Evolutionary conservation across 2,113 vertebrate genomes (phyloP).

Genomic region (Eptatretus burgeri): DNA sequence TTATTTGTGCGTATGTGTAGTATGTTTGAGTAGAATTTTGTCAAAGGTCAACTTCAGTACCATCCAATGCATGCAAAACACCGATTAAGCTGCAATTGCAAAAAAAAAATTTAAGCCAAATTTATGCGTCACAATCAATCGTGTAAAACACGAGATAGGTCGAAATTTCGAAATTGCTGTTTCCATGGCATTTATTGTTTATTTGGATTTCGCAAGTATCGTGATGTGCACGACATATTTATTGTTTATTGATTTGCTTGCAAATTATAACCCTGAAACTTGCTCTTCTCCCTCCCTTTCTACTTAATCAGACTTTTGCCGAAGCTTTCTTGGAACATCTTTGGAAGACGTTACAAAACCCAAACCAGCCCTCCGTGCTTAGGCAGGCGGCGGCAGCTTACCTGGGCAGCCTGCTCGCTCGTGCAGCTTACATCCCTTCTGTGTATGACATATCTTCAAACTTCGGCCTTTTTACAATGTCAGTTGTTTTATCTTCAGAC

Average conservation of each 20-base stretch:
- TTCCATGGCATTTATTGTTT: no score
- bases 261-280: background rate
- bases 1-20: no score
- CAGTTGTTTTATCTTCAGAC: background rate
- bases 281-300: background rate
- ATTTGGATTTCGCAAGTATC: background rate
- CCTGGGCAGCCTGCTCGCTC: slow-evolving; percentile 68
- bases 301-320: slow-evolving; percentile 29
- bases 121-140: no score
- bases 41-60: no score
- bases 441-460: slow-evolving; percentile 28
- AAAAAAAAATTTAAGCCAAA: no score
- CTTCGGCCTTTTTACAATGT: slow-evolving; percentile 9
- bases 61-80: no score
- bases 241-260: background rate
- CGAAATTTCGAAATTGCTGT: no score
- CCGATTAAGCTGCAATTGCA: no score
- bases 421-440: slow-evolving; percentile 59
- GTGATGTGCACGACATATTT: background rate
- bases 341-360: slow-evolving; percentile 58
- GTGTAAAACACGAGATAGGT: no score
- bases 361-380: slow-evolving; percentile 42
- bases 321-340: slow-evolving; percentile 84
- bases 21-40: no score
- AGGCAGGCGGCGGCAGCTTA: slow-evolving; percentile 56